Evolutionary conservation across 2,797 vertebrate genomes (phyloP), one percentile per base, ranked within the genome.

Genomic region (Orestias chungarensis): DNA sequence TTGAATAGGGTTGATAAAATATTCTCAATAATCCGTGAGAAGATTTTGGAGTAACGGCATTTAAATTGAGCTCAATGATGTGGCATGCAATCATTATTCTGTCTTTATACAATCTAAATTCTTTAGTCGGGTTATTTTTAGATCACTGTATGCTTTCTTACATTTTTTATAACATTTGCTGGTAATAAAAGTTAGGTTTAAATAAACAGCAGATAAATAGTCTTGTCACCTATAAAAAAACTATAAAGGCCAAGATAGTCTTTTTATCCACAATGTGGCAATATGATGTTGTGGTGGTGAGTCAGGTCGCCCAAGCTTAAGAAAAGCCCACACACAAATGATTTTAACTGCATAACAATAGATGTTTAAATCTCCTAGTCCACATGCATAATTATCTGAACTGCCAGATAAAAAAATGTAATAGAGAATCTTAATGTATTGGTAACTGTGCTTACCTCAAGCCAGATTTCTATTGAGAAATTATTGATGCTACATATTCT

Each of bases 251-350:
- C 3, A 61, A 40, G 33, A 20, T n/a, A 38, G n/a, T 38, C 20
- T 9, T 61, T 11, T 54, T n/a, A 72, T 67, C 71, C 82, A 85
- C 82, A n/a, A 80, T 83, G 55, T 73, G 85, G 73, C 76, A 33
- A 42, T 69, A 42, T 61, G 31, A 43, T 0, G 50, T 57, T 38
- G 20, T 8, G 8, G 33, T 1, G 38, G 4, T 1, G 10, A 38
- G n/a, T n/a, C n/a, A 59, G 6, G 20, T 38, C 5, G 12, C 27
- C 6, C 27, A 17, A 31, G 27, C 27, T 31, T 55, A 38, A 20
- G 3, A 57, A 57, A 33, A 46, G 44, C 1, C 44, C 18, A n/a
- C 9, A 50, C 23, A n/a, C 9, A 50, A 50, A 10, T n/a, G 0
- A 23, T 50, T 25, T n/a, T 11, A 50, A 10, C 3, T n/a, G 47